Base-by-base conservation (phyloP, 2,113 vertebrate species). In the Chamaetylas fuelleborni region DNA sequence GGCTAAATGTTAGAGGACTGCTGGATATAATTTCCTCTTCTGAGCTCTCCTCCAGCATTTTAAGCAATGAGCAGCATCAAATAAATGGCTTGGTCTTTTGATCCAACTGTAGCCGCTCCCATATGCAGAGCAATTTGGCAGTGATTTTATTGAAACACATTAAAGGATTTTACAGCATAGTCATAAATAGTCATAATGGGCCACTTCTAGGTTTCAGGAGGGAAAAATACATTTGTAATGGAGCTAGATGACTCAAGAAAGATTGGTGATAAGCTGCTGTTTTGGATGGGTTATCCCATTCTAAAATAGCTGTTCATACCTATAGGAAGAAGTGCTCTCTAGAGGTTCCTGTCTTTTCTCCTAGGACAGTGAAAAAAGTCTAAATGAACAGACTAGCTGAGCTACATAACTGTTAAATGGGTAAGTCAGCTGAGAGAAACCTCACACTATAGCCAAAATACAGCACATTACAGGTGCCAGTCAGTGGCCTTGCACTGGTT, bases 101-200 rank as follows among this genome's bases (percentile, higher is more conserved):
- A 81, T 86, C 47, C 81, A 74, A 84, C 60, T 92, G 82, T 34
- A 92, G 90, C 60, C 83, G 38, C 34, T 92, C 51, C 79, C 67
- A 78, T 90, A 85, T 8, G 51, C 81, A 80, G 51, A 93, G 51
- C 74, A 88, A 94, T 88, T 93, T 94, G 64, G 81, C 48, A 74
- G 61, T 64, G 72, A 90, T 94, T 96, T 88, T 86, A 83, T 16
- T 86, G 79, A 71, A 89, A 93, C 19, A 56, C 81, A 86, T 92
- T 86, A 83, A 80, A 81, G 40, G 67, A 88, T 93, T 94, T 97
- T 93, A 90, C 82, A 84, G 64, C 69, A 74, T 38, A 83, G 74
- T 90, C n/a, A 77, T 95, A 94, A 95, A 87, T 23, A 86, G 76
- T 48, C 9, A 18, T 90, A 86, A 96, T n/a, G 78, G 74, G 56